Evolutionary conservation across 2,113 vertebrate species (phyloP).

Genomic region (Notechis scutatus): DNA sequence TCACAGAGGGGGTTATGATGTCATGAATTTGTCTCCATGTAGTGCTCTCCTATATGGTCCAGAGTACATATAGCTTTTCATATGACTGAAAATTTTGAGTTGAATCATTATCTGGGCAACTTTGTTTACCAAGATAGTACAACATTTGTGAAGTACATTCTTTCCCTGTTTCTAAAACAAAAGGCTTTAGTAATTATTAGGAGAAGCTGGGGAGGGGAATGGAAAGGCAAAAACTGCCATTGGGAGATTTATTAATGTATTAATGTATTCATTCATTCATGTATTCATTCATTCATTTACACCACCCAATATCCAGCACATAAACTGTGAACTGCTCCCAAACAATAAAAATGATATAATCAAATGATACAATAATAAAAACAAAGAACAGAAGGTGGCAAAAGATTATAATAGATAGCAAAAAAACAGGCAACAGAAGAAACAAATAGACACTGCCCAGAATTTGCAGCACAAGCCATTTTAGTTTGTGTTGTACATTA

Average conservation of each 20-base stretch:
- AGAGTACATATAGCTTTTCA: neutral
- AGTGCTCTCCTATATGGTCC: neutral
- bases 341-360: neutral
- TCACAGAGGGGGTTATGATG: neutral
- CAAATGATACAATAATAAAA: neutral
- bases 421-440: neutral
- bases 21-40: conserved; percentile 9
- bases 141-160: neutral
- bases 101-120: neutral
- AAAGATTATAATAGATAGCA: neutral
- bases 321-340: neutral
- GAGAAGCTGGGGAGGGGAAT: neutral
- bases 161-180: neutral
- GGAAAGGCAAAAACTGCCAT: neutral
- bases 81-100: conserved; percentile 12
- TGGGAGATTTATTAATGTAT: neutral
- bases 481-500: conserved; percentile 20
- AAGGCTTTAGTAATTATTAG: neutral
- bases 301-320: neutral
- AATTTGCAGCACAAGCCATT: neutral
- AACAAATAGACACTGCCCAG: neutral
- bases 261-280: neutral
- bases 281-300: neutral
- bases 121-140: neutral
- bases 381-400: neutral